These are phyloP conservation scores for Apodemia arnacis DNA, from an alignment of 2,888 invertebrate genomes.

Conservation along the genomic window DNA sequence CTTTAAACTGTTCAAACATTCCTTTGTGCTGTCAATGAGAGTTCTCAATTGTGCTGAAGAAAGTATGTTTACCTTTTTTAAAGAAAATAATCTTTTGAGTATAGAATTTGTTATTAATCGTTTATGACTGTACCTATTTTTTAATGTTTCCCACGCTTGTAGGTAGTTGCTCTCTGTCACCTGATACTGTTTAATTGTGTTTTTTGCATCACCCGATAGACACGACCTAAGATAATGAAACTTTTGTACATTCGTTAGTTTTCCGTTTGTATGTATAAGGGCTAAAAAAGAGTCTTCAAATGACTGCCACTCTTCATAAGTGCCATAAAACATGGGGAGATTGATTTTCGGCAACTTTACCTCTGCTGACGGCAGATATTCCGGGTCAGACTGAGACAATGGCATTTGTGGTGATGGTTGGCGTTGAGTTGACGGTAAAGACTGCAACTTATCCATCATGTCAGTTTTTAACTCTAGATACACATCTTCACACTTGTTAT, in stretches of 20 bases:
- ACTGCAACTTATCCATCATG: not conserved
- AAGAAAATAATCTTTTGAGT: slow-evolving; percentile 71
- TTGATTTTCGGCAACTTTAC: not conserved
- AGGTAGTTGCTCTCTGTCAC: slow-evolving; percentile 32
- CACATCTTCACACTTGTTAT: not conserved
- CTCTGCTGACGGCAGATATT: not conserved
- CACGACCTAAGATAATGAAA: slow-evolving; percentile 70
- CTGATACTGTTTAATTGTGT: slow-evolving; percentile 51
- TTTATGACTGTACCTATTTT: slow-evolving; percentile 77
- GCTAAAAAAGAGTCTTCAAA: not conserved
- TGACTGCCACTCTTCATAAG: not conserved
- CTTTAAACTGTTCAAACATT: slow-evolving; percentile 51
- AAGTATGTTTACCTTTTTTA: slow-evolving; percentile 60
- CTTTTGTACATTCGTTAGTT: slow-evolving; percentile 64
- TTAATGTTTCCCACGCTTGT: slow-evolving; percentile 51
- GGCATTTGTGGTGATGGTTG: not conserved
- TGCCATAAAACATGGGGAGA: not conserved
- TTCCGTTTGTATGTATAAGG: not conserved
- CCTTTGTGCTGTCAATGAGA: slow-evolving; percentile 68
- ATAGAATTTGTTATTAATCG: slow-evolving; percentile 64
- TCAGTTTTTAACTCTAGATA: not conserved
- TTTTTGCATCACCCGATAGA: slow-evolving; percentile 67
- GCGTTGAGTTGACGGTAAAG: not conserved
- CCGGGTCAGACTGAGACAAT: not conserved
- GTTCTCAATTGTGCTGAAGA: slow-evolving; percentile 68